Conservation (phyloP, 1,140 invertebrate species). For the Cyrtorhinus lividipennis region DNA sequence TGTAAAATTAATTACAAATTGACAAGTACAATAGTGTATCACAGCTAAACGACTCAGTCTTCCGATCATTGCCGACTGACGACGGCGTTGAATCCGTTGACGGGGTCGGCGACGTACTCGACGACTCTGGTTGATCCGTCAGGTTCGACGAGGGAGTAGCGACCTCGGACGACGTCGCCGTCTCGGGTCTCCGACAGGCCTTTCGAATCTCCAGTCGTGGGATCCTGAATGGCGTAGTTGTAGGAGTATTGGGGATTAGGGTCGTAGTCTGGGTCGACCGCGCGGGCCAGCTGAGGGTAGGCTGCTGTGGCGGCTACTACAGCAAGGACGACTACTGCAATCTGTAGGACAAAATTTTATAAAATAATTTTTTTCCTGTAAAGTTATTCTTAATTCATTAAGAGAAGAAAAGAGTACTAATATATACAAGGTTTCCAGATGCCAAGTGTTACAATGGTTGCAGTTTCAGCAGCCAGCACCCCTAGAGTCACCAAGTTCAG, state of each 20-base stretch:
- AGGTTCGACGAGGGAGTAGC: not conserved
- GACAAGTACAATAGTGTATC: too few relatives aligned
- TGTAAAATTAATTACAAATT: too few relatives aligned
- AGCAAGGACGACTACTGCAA: not conserved
- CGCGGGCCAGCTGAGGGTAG: not conserved
- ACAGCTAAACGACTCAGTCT: not conserved
- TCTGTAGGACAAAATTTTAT: too few relatives aligned
- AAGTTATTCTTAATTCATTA: too few relatives aligned
- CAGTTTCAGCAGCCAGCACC: too few relatives aligned
- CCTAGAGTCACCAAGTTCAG: too few relatives aligned
- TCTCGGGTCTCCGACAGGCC: not conserved
- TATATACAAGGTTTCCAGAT: too few relatives aligned
- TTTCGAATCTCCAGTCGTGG: conserved; percentile 35
- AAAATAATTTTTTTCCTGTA: too few relatives aligned
- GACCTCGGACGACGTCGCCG: not conserved
- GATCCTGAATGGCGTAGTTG: conserved; percentile 25
- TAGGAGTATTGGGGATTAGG: conserved; percentile 5
- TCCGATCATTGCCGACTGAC: not conserved
- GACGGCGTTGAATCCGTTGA: conserved; percentile 6
- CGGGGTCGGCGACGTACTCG: not conserved
- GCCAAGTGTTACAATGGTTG: too few relatives aligned
- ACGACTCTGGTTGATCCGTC: not conserved
- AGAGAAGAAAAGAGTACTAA: too few relatives aligned
- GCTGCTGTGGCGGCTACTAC: not conserved
- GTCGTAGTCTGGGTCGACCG: conserved; percentile 1